Evolutionary conservation across 2,113 vertebrate species (phyloP).

Genomic region (Puntigrus tetrazona): DNA sequence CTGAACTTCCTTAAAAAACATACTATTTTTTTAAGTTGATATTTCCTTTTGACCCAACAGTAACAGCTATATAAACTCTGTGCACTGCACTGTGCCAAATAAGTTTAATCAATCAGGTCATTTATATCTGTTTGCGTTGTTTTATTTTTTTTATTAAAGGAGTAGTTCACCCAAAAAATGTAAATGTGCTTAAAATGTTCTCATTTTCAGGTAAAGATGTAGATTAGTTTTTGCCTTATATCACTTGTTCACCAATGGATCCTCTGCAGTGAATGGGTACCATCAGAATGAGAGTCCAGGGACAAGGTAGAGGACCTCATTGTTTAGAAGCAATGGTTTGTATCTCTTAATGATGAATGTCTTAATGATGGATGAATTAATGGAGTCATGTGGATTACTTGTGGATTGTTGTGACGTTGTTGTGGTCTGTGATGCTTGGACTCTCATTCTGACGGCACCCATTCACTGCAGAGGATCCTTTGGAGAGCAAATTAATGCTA

Average conservation of each 20-base stretch:
- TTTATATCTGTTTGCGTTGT: not conserved
- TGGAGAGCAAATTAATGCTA: not conserved
- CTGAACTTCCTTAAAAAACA: not conserved
- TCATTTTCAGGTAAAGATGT: not conserved
- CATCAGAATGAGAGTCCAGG: not conserved
- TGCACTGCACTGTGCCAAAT: not conserved
- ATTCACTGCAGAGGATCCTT: not conserved
- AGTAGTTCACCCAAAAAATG: not conserved
- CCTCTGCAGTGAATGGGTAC: not conserved
- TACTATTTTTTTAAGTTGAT: not conserved
- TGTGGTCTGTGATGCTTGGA: not conserved
- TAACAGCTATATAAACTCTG: slow-evolving; percentile 82
- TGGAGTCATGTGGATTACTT: no score
- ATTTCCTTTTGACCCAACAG: slow-evolving; percentile 57
- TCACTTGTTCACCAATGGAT: not conserved
- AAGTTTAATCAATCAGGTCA: not conserved
- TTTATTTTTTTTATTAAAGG: not conserved
- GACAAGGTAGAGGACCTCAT: not conserved
- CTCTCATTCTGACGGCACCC: not conserved
- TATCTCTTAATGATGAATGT: no score
- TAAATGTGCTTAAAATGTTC: not conserved
- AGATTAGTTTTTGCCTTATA: not conserved
- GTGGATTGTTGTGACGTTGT: not conserved
- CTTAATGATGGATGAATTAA: not conserved
- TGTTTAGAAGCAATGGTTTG: no score